Evolutionary conservation across 2,113 vertebrate species (phyloP).

Genomic region (Dicentrarchus labrax): DNA sequence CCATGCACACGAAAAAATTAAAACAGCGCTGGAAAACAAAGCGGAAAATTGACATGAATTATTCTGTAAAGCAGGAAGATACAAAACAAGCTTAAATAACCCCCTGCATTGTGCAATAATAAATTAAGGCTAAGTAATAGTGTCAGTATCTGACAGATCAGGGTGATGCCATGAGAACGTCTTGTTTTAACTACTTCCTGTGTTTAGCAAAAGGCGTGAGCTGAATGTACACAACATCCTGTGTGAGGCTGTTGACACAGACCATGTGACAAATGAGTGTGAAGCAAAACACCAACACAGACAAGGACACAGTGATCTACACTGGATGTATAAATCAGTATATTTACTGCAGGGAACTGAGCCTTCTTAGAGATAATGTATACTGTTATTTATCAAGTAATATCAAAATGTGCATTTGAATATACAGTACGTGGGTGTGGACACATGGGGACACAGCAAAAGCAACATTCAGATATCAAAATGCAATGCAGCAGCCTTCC

Average conservation of each 20-base stretch:
- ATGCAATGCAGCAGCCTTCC: background rate
- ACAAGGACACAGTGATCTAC: background rate
- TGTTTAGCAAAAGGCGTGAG: conserved; percentile 33
- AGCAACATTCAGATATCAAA: background rate
- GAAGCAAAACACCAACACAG: background rate
- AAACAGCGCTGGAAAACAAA: too few species aligned
- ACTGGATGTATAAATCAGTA: too few species aligned
- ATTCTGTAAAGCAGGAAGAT: background rate
- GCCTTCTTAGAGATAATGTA: too few species aligned
- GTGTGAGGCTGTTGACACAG: background rate
- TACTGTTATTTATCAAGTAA: background rate
- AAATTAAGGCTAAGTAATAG: background rate
- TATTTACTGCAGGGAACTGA: background rate
- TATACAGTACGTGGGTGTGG: background rate
- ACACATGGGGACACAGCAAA: too few species aligned
- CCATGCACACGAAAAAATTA: background rate
- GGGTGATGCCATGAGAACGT: background rate
- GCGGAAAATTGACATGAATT: too few species aligned
- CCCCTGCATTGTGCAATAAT: background rate
- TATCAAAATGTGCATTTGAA: background rate
- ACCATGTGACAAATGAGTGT: background rate
- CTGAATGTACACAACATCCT: conserved; percentile 36
- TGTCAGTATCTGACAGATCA: background rate
- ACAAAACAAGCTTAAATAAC: background rate
- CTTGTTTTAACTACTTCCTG: conserved; percentile 36